Evolutionary conservation across 2,797 vertebrate genomes (phyloP).

Genomic region (Lutjanus campechanus): DNA sequence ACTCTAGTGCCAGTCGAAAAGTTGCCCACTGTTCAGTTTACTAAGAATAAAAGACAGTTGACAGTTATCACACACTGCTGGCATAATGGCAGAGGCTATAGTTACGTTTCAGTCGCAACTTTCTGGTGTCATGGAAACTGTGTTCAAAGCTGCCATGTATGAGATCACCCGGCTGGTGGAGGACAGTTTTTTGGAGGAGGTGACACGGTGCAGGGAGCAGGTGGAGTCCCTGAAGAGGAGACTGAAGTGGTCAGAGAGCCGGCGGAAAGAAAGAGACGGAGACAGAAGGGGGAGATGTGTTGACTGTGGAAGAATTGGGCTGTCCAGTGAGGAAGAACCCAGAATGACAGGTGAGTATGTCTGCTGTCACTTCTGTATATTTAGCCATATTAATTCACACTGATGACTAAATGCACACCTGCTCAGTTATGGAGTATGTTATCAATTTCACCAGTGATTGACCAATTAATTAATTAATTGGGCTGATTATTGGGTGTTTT

Average conservation of each 20-base stretch:
- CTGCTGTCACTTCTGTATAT: background rate
- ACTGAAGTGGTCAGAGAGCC: conserved; percentile 81
- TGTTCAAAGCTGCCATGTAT: conserved; percentile 88
- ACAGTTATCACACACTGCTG: rapidly evolving
- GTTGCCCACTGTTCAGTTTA: background rate
- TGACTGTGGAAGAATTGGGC: conserved; percentile 72
- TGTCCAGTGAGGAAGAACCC: conserved; percentile 38
- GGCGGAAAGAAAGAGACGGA: conserved; percentile 69
- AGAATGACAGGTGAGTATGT: conserved; percentile 60
- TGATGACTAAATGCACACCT: background rate
- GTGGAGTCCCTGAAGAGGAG: conserved; percentile 83
- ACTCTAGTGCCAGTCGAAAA: background rate
- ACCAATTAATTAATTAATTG: no score
- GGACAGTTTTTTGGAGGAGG: conserved; percentile 86
- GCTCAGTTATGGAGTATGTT: background rate
- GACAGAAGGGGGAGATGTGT: conserved; percentile 62
- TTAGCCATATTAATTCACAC: no score
- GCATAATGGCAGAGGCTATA: conserved; percentile 80
- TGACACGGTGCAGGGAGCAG: conserved; percentile 83
- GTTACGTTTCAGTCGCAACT: conserved; percentile 86
- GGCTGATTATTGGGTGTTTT: no score
- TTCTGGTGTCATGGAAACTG: conserved; percentile 87
- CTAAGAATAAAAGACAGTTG: background rate
- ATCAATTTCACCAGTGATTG: no score
- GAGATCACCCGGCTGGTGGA: conserved; percentile 88